A percentile compares a stretch with the other conserved stretches of the same genome.
These are phyloP conservation scores for Nyctibius bracteatus DNA, from an alignment of 2,113 vertebrate genomes.

Conservation along the genomic window DNA sequence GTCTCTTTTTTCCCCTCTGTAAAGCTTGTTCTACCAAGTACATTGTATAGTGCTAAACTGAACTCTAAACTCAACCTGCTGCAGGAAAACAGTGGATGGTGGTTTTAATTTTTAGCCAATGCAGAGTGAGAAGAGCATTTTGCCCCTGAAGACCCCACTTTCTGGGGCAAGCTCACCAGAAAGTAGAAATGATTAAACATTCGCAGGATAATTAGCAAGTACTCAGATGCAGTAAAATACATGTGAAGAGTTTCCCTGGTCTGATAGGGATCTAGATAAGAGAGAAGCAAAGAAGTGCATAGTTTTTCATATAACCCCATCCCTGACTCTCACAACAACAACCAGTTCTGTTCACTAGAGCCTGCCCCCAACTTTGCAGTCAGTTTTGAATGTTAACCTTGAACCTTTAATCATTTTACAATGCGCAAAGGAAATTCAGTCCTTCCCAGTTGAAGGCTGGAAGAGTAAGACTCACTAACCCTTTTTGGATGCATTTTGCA, in stretches of 20 bases:
- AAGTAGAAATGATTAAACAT: background rate
- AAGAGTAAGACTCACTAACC: background rate
- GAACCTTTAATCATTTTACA: background rate
- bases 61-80: background rate
- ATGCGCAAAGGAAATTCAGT: background rate
- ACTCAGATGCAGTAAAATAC: background rate
- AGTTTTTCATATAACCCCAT: background rate
- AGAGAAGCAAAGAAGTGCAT: background rate
- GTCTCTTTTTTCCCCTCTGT: fast-evolving
- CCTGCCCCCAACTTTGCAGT: background rate
- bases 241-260: background rate
- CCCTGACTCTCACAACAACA: background rate
- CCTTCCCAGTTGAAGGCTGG: background rate
- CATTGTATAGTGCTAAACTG: background rate
- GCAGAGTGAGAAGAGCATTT: background rate
- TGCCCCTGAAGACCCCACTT: background rate
- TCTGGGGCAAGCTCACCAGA: background rate
- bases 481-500: background rate
- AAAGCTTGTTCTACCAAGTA: background rate
- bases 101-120: background rate
- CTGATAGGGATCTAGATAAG: background rate
- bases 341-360: background rate
- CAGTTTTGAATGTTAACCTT: background rate
- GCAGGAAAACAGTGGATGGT: background rate
- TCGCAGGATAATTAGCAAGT: background rate